Base-by-base conservation (phyloP, 2,113 vertebrate genomes). In the Tachysurus vachellii region DNA sequence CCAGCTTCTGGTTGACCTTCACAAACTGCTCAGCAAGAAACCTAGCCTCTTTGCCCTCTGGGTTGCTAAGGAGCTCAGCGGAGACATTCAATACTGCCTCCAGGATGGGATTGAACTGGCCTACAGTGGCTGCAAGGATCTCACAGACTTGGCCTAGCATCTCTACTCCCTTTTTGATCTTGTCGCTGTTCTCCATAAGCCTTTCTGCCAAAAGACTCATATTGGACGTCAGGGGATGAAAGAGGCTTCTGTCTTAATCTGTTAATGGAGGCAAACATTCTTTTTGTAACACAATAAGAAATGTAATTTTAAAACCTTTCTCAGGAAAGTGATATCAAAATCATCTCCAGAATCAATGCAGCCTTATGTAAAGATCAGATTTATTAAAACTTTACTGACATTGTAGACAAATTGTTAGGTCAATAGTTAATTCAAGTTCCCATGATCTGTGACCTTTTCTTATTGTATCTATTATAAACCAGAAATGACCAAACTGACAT, bases 131-230 rank as follows among this genome's bases (percentile, higher is more conserved):
- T 0, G 95, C 95, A 1, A 96, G 91, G 82, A 96, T 93, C 90
- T 95, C 94, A 0, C 95, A 94, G 31, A 94, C 93, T 76, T 95
- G 93, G 12, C 94, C 94, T 91, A 96, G 95, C 88, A 96, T 94
- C 91, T 94, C 93, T 90, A 95, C 93, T 7, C 94, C 95, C 89
- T 94, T 95, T 90, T 96, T 94, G 4, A 96, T 93, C 90, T 95
- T 95, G 88, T 92, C 92, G 91, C 90, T 91, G 94, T 96, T 96
- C 83, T 93, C 81, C 80, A 94, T 62, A 31, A 96, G 83, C 95
- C 95, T 95, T 73, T 96, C 93, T 84, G 93, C 93, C 61, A 95
- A 93, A 31, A 70, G 90, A 85, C 89, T 93, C 95, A 96, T 96
- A 88, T 84, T 93, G 23, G 89, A 1, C 89, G 64, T 89, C 73